Base-by-base conservation (phyloP, 1,140 invertebrate genomes). In the Marisa cornuarietis region DNA sequence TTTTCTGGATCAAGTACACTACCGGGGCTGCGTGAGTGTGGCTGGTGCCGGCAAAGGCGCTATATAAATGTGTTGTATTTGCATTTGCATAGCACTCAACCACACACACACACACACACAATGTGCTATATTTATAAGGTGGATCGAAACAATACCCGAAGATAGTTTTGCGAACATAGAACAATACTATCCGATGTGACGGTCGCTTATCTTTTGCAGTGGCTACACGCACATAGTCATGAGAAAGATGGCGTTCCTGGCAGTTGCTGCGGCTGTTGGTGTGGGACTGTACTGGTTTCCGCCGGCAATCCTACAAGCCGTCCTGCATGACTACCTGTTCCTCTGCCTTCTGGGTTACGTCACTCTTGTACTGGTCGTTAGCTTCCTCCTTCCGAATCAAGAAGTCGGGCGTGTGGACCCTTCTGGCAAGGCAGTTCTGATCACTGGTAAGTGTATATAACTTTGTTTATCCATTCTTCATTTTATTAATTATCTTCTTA, bases 361-460 rank as follows among this genome's bases (percentile, higher is more conserved):
- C 2, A 63, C 26, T 22, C 42, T 51, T 4, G 62, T 66, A 65
- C 7, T 26, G 52, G 20, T 20, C 66, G 62, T 73, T 63, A 31
- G 69, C 76, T 4, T 51, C 76, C 1, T 13, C 62, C 20, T 51
- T 71, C 24, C 66, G 26, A 8, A 68, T 52, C 24, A 18, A 58
- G 54, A 58, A 11, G 16, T 58, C 5, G 76, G 62, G n/a, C 13
- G 49, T 49, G 83, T 84, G 42, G 80, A 79, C 49, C 78, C 80
- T n/a, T 22, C 31, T 13, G 78, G 78, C 18, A 82, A 83, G 54
- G 81, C 82, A 0, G 82, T 82, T 42, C 71, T 85, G 69, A 80
- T 83, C 24, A 82, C 84, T 62, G 84, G 84, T 83, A 73, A 81
- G 69, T 78, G 63, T 72, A 18, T 52, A 49, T 11, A 16, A 72